A percentile compares a stretch with the other conserved stretches of the same genome.
phyloP scores from a whole-genome alignment of 2,113 vertebrate genomes.

The Misgurnus mizolepis region DNA sequence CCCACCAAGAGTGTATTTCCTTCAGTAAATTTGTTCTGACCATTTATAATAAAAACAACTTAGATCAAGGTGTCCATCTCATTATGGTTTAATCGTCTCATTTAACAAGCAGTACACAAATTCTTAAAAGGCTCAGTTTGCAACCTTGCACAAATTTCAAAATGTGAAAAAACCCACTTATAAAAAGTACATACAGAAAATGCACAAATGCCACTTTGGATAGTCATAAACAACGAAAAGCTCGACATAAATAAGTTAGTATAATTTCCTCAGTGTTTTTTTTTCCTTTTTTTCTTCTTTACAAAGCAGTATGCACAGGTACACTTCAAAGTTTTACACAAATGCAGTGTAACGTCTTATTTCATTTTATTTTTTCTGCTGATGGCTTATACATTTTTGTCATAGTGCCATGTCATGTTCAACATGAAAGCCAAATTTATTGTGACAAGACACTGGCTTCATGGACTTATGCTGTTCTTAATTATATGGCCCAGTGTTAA shows the following conservation, averaged over 20 bases:
- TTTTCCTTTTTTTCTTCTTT: slow-evolving; percentile 65
- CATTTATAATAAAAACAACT: background rate
- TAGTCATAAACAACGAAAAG: slow-evolving; percentile 81
- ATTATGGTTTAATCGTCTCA: slow-evolving; percentile 58
- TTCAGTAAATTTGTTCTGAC: background rate
- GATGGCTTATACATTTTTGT: slow-evolving; percentile 16
- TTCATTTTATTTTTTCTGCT: slow-evolving; percentile 3
- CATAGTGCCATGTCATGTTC: slow-evolving; percentile 76
- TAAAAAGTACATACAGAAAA: slow-evolving; percentile 89
- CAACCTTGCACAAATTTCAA: slow-evolving; percentile 80
- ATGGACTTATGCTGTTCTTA: slow-evolving; percentile 66
- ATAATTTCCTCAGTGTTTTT: slow-evolving; percentile 97
- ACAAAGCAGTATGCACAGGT: slow-evolving; percentile 91
- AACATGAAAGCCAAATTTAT: slow-evolving; percentile 71
- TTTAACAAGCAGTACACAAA: slow-evolving; percentile 76
- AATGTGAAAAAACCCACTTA: slow-evolving; percentile 77
- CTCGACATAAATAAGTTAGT: slow-evolving; percentile 99
- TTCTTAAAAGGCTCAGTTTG: slow-evolving; percentile 93
- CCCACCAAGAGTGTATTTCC: background rate
- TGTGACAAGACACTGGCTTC: slow-evolving; percentile 65
- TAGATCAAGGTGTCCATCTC: slow-evolving; percentile 28
- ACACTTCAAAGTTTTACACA: slow-evolving; percentile 86
- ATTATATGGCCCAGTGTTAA: slow-evolving; percentile 66
- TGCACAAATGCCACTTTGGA: slow-evolving; percentile 89
- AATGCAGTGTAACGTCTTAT: slow-evolving; percentile 75